These are phyloP conservation scores for Cremastinae sp. DNA, from an alignment of 2,888 invertebrate genomes.

Conservation along the genomic window DNA sequence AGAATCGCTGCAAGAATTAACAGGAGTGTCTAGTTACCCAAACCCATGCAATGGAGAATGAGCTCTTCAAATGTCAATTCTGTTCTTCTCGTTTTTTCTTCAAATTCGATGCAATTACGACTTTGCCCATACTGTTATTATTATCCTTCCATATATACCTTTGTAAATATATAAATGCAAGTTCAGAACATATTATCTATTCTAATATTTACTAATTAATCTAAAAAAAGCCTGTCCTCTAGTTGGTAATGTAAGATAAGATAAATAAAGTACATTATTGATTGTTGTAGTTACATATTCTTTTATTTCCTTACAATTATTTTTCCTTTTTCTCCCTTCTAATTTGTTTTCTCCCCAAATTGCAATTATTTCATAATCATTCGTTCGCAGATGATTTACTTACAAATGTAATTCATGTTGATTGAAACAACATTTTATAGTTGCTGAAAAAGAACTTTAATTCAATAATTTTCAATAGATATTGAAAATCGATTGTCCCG, in stretches of 20 bases:
- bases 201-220: slow-evolving; percentile 54
- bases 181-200: slow-evolving; percentile 59
- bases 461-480: no score
- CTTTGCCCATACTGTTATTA: slow-evolving; percentile 38
- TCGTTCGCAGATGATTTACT: no score
- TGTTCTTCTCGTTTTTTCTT: slow-evolving; percentile 25
- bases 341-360: not conserved
- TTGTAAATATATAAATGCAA: slow-evolving; percentile 66
- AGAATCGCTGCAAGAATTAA: not conserved
- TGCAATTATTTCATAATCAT: no score
- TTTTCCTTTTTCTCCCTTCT: slow-evolving; percentile 21
- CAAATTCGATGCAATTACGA: slow-evolving; percentile 46
- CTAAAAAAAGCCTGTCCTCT: slow-evolving; percentile 52
- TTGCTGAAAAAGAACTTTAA: not conserved
- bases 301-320: not conserved
- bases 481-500: no score
- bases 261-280: slow-evolving; percentile 68
- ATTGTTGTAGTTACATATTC: slow-evolving; percentile 66
- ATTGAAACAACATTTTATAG: no score
- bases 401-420: no score
- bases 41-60: no score
- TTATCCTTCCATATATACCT: slow-evolving; percentile 62
- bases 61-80: not conserved
- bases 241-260: slow-evolving; percentile 62
- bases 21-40: not conserved